Conservation (phyloP, 2,797 vertebrate species). For the Anguilla obscura region DNA sequence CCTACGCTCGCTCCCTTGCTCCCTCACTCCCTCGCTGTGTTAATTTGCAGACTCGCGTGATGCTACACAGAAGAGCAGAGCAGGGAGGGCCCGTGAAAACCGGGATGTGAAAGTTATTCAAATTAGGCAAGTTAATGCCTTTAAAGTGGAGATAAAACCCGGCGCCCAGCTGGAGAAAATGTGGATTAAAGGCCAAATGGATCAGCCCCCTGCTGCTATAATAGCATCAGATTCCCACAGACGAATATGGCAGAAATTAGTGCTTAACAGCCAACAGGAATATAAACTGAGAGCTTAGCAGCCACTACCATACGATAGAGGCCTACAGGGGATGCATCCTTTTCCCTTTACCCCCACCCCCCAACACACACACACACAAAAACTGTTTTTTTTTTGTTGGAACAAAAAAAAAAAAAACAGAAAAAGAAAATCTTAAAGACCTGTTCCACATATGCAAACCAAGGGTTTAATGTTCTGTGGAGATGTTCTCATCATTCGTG, state of each 20-base stretch:
- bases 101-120: slow-evolving; percentile 10
- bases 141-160: slow-evolving; percentile 20
- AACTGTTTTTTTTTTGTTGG: no score
- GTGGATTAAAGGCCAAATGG: slow-evolving; percentile 17
- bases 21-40: background rate
- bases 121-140: slow-evolving; percentile 19
- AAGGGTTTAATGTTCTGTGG: background rate
- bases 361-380: background rate
- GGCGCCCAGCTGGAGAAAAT: slow-evolving; percentile 15
- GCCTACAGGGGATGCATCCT: background rate
- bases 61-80: background rate
- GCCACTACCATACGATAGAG: background rate
- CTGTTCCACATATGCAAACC: background rate
- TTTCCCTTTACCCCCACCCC: background rate
- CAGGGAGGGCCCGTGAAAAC: background rate
- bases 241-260: slow-evolving; percentile 17
- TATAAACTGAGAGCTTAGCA: slow-evolving; percentile 6
- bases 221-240: slow-evolving; percentile 20
- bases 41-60: background rate
- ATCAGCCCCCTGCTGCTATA: slow-evolving; percentile 12
- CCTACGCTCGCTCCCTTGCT: background rate
- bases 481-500: background rate
- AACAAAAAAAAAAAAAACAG: no score
- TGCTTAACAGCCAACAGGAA: background rate
- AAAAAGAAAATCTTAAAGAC: background rate